These are phyloP conservation scores for Diadophis punctatus DNA, from an alignment of 2,113 vertebrate species.

Conservation along the genomic window DNA sequence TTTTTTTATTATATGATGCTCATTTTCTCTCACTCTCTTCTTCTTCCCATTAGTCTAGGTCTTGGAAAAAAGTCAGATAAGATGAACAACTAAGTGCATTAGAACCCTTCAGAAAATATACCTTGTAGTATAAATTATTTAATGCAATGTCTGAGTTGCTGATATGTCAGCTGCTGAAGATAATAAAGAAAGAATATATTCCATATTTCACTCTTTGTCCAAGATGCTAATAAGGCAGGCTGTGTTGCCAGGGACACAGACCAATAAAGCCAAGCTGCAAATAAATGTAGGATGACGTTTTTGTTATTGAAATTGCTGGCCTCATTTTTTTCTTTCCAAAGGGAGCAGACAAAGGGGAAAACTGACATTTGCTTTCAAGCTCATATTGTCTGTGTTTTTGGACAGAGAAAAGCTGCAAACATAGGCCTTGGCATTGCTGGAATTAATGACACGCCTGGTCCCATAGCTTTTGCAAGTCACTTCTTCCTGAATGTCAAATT, in stretches of 20 bases:
- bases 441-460: conserved; percentile 49
- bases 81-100: neutral
- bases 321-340: conserved; percentile 24
- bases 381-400: conserved; percentile 45
- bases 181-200: conserved; percentile 35
- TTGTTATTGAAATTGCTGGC: conserved; percentile 44
- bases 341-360: conserved; percentile 14
- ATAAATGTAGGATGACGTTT: conserved; percentile 33
- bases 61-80: neutral
- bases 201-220: conserved; percentile 35
- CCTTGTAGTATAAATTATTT: neutral
- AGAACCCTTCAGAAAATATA: conserved; percentile 23
- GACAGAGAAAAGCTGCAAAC: conserved; percentile 26
- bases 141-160: neutral
- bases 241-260: neutral
- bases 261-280: neutral
- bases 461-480: neutral
- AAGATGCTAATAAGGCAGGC: conserved; percentile 28
- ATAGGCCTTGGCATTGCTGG: conserved; percentile 26
- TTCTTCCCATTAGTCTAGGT: neutral
- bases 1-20: neutral
- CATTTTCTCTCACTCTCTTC: neutral
- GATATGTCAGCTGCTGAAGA: conserved; percentile 17
- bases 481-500: conserved; percentile 53
- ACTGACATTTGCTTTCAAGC: conserved; percentile 58